These are phyloP conservation scores for Parnassius apollo DNA, from an alignment of 2,888 invertebrate genomes.

Conservation along the genomic window DNA sequence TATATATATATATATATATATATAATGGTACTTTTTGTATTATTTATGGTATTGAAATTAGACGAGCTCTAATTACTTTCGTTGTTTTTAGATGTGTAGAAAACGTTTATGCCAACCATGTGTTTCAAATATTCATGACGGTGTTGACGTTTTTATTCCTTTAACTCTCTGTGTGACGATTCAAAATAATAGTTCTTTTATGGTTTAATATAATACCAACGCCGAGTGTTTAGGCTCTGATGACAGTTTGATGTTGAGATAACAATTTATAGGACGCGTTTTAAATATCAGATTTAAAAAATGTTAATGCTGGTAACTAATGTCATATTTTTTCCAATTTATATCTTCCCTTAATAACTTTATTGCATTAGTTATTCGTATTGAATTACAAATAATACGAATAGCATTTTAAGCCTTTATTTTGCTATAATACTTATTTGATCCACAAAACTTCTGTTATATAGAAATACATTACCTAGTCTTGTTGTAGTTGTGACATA, in stretches of 20 bases:
- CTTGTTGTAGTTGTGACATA: too few relatives aligned
- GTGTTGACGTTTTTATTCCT: slow-evolving; percentile 70
- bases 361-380: slow-evolving; percentile 19
- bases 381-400: too few relatives aligned
- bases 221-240: slow-evolving; percentile 63
- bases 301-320: not conserved
- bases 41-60: not conserved
- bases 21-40: too few relatives aligned
- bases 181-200: slow-evolving; percentile 68
- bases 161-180: slow-evolving; percentile 64
- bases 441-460: not conserved
- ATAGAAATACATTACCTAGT: not conserved
- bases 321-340: slow-evolving; percentile 19
- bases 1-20: too few relatives aligned
- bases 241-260: slow-evolving; percentile 65
- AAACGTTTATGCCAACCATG: slow-evolving; percentile 47
- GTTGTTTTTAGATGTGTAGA: slow-evolving; percentile 4
- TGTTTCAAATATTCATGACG: slow-evolving; percentile 54
- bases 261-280: slow-evolving; percentile 41
- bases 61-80: slow-evolving; percentile 3
- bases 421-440: not conserved
- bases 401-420: too few relatives aligned
- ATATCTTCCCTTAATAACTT: slow-evolving; percentile 27
- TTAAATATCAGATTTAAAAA: slow-evolving; percentile 31
- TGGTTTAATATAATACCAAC: slow-evolving; percentile 68